These are phyloP conservation scores for Taenioides sp. DNA, from an alignment of 2,797 vertebrate genomes.

Conservation along the genomic window DNA sequence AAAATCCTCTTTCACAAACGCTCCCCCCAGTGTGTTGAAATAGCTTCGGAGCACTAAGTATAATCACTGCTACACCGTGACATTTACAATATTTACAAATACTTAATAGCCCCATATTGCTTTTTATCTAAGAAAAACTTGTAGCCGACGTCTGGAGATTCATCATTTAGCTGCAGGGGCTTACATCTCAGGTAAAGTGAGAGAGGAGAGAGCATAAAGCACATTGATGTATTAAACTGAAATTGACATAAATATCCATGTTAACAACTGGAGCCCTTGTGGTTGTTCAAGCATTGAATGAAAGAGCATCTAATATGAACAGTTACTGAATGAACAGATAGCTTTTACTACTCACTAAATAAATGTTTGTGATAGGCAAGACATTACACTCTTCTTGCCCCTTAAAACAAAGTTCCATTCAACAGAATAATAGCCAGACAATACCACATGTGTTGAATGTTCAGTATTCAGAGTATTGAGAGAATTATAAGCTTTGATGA, in stretches of 20 bases:
- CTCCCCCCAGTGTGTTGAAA: constrained; percentile 50
- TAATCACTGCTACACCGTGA: constrained; percentile 48
- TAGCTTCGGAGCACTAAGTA: constrained; percentile 54
- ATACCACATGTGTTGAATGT: too few relatives aligned
- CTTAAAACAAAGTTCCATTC: too few relatives aligned
- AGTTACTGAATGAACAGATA: not conserved
- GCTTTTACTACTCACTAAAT: not conserved
- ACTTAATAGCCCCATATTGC: constrained; percentile 31
- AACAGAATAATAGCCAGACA: too few relatives aligned
- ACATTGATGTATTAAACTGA: too few relatives aligned
- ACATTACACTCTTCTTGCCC: not conserved
- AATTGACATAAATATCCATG: too few relatives aligned
- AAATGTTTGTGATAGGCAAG: not conserved
- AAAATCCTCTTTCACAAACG: constrained; percentile 63
- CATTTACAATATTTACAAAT: constrained; percentile 26
- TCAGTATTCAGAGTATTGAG: too few relatives aligned
- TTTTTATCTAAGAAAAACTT: constrained; percentile 33
- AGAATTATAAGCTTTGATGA: too few relatives aligned
- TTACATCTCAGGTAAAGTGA: not conserved
- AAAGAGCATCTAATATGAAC: not conserved
- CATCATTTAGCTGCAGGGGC: constrained; percentile 5
- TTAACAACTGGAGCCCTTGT: too few relatives aligned
- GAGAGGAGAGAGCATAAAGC: not conserved
- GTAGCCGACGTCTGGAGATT: not conserved
- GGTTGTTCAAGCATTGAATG: too few relatives aligned